Percentiles rank a stretch among this genome's conserved stretches.
Evolutionary conservation across 2,113 vertebrate genomes (phyloP).

Genomic region (Acinonyx jubatus): DNA sequence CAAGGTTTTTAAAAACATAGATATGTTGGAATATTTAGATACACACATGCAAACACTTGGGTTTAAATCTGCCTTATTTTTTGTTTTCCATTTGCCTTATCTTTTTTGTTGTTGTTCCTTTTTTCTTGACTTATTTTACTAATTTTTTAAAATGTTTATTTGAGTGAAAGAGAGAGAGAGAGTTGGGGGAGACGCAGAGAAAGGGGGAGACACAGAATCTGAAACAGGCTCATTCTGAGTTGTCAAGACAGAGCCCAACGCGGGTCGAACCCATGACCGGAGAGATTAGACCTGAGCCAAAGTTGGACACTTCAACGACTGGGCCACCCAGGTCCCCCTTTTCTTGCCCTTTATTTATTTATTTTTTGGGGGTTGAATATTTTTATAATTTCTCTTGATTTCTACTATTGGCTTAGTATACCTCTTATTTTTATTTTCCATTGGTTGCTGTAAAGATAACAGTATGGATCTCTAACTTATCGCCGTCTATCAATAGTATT

Average conservation of each 20-base stretch:
- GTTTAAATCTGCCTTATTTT: neutral
- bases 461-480: neutral
- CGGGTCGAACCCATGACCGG: too few species aligned
- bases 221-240: too few species aligned
- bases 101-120: neutral
- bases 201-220: too few species aligned
- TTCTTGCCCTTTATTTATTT: neutral
- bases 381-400: neutral
- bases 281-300: too few species aligned
- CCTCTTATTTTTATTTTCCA: neutral
- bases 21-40: neutral
- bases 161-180: too few species aligned
- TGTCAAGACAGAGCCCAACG: too few species aligned
- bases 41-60: neutral
- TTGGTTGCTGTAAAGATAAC: neutral
- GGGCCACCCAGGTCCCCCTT: neutral
- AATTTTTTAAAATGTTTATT: too few species aligned
- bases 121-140: too few species aligned
- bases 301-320: too few species aligned
- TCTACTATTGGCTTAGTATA: neutral
- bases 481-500: neutral
- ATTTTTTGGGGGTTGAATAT: neutral
- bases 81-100: neutral
- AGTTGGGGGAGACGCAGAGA: too few species aligned
- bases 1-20: neutral